phyloP scores from a whole-genome alignment of 2,888 invertebrate genomes.

The Ormyrus nitidulus region DNA sequence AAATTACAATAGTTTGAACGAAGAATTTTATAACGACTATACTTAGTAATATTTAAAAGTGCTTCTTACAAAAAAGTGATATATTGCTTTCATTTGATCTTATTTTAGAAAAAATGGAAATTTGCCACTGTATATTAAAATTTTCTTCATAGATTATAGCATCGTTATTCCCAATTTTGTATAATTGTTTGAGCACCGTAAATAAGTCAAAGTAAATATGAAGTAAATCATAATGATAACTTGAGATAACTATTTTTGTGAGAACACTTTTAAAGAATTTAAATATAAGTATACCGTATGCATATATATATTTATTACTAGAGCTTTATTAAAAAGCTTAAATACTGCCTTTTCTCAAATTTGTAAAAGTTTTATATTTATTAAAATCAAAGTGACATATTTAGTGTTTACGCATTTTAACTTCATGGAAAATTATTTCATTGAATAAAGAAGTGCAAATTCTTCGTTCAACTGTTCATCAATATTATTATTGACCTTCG shows the following conservation, averaged over 20 bases:
- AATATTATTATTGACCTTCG: constrained; percentile 31
- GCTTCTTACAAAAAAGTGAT: no score
- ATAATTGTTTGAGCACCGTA: no score
- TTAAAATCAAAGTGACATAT: constrained; percentile 36
- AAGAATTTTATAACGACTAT: constrained; percentile 51
- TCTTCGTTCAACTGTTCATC: constrained; percentile 54
- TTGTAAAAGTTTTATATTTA: constrained; percentile 54
- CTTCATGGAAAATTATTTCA: constrained; percentile 21
- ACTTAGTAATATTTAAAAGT: constrained; percentile 30
- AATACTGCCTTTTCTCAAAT: constrained; percentile 56
- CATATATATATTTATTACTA: constrained; percentile 30
- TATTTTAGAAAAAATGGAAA: no score
- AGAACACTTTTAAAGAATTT: neutral
- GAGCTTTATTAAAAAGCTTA: constrained; percentile 51
- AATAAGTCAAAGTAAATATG: no score
- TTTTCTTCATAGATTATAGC: no score
- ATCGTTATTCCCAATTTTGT: no score
- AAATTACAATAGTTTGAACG: constrained; percentile 51
- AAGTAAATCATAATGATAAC: no score
- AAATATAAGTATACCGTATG: constrained; percentile 7
- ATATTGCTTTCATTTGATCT: no score
- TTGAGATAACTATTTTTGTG: no score
- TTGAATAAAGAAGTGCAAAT: constrained; percentile 33
- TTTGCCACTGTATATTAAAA: no score
- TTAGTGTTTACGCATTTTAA: constrained; percentile 29